Conservation (phyloP, 2,797 vertebrate genomes). For the Pangasius djambal region DNA sequence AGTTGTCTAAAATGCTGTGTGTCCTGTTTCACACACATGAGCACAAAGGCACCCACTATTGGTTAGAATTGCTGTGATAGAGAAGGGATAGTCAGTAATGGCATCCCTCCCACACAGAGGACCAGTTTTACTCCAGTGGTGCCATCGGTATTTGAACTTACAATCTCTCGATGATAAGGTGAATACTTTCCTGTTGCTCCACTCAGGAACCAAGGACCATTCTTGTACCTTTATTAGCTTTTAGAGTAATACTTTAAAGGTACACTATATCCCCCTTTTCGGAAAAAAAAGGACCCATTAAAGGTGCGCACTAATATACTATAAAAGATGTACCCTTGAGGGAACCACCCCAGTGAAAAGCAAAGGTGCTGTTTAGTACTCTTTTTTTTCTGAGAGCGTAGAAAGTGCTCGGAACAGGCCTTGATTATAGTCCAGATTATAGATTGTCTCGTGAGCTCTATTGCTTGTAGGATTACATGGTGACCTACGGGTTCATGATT, state of each 20-base stretch:
- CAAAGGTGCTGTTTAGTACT: neutral
- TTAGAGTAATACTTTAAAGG: neutral
- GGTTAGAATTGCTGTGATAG: neutral
- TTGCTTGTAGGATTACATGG: conserved; percentile 38
- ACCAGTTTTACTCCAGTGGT: neutral
- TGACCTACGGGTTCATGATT: conserved; percentile 25
- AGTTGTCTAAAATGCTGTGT: neutral
- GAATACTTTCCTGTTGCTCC: too few species aligned
- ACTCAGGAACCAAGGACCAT: neutral
- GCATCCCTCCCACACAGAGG: neutral
- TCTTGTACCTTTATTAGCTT: neutral
- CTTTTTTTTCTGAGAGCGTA: neutral
- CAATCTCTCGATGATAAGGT: neutral
- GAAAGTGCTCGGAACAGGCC: neutral
- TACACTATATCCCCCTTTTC: neutral
- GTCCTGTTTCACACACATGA: neutral
- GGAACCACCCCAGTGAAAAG: neutral
- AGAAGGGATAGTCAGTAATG: neutral
- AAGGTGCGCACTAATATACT: neutral
- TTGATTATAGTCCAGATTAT: neutral
- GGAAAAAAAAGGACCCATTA: neutral
- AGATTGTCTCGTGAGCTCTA: conserved; percentile 19
- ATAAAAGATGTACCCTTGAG: neutral
- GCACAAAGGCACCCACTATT: neutral
- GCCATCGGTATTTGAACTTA: neutral